These are phyloP conservation scores for Platorchestia sp. DNA, from an alignment of 1,140 invertebrate species.

Conservation along the genomic window DNA sequence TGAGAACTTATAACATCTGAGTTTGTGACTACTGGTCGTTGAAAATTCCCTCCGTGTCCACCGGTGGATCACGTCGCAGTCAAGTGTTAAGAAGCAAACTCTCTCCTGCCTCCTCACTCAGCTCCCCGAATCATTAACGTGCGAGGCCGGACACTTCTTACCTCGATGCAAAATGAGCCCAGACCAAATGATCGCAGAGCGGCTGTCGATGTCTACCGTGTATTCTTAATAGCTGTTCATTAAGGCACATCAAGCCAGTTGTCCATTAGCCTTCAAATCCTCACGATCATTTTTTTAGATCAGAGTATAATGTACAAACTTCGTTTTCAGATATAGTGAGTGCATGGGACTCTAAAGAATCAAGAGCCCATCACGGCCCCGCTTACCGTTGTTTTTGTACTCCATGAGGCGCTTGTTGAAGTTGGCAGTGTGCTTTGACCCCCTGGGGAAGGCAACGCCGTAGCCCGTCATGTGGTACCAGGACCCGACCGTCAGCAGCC, in stretches of 20 bases:
- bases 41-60: too few relatives aligned
- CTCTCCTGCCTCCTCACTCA: background rate
- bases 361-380: background rate
- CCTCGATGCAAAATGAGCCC: background rate
- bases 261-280: background rate
- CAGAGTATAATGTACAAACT: background rate
- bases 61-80: too few relatives aligned
- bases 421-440: conserved; percentile 94
- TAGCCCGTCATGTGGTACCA: conserved; percentile 84
- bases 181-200: background rate
- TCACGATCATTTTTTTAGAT: background rate
- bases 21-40: too few relatives aligned
- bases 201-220: background rate
- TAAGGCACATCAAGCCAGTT: background rate
- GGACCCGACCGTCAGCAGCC: conserved; percentile 92
- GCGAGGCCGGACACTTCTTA: too few relatives aligned
- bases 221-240: background rate
- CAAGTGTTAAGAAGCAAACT: too few relatives aligned
- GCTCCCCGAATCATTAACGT: background rate
- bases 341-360: background rate
- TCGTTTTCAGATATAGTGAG: background rate
- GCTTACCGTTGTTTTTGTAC: conserved; percentile 90
- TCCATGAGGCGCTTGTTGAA: conserved; percentile 95
- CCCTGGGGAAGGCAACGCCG: conserved; percentile 94
- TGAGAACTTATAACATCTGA: too few relatives aligned